Evolutionary conservation across 2,113 vertebrate genomes (phyloP).

Genomic region (Mola mola): DNA sequence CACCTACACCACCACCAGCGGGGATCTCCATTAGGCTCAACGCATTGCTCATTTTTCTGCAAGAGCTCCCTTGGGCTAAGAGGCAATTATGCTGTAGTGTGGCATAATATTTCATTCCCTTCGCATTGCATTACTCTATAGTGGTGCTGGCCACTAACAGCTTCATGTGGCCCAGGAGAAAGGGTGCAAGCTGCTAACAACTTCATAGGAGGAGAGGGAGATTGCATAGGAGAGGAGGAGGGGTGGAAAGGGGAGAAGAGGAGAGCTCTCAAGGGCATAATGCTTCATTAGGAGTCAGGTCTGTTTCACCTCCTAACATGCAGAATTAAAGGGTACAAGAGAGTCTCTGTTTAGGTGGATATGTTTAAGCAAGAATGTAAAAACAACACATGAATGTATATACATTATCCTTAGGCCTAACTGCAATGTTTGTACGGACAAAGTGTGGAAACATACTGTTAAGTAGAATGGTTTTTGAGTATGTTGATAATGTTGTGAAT

Average conservation of each 20-base stretch:
- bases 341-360: slow-evolving; percentile 14
- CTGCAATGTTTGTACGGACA: no score
- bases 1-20: slow-evolving; percentile 27
- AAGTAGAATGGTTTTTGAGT: no score
- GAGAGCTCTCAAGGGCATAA: slow-evolving; percentile 60
- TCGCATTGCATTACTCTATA: slow-evolving; percentile 70
- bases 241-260: background rate
- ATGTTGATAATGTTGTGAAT: background rate
- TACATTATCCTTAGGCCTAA: no score
- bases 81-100: slow-evolving; percentile 83
- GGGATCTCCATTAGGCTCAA: slow-evolving; percentile 77
- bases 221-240: slow-evolving; percentile 14
- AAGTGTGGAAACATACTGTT: no score
- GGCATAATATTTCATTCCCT: slow-evolving; percentile 83
- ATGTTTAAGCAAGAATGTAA: background rate
- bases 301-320: slow-evolving; percentile 38
- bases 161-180: slow-evolving; percentile 72
- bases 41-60: slow-evolving; percentile 81
- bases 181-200: slow-evolving; percentile 67
- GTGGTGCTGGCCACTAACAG: slow-evolving; percentile 68
- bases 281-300: slow-evolving; percentile 62
- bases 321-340: slow-evolving; percentile 6
- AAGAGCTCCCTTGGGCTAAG: slow-evolving; percentile 82
- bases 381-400: no score
- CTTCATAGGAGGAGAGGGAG: slow-evolving; percentile 53